Evolutionary conservation across 2,797 vertebrate genomes (phyloP).

Genomic region (Diceros bicornis): DNA sequence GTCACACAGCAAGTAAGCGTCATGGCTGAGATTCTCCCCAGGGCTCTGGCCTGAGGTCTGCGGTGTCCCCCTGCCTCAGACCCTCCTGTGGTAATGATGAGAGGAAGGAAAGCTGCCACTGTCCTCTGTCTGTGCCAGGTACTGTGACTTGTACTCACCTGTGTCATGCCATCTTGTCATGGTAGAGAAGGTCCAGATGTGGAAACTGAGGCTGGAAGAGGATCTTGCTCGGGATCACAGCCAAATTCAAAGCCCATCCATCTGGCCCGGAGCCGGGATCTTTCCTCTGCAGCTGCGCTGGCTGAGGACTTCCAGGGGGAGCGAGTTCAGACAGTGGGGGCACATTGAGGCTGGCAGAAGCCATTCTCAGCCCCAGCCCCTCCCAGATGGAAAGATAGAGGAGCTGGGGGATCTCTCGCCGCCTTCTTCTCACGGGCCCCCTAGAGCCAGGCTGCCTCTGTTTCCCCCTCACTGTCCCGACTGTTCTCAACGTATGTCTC

Average conservation of each 20-base stretch:
- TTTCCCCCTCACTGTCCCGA: not conserved
- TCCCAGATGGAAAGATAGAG: not conserved
- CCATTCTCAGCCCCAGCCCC: not conserved
- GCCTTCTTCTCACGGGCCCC: not conserved
- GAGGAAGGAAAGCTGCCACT: not conserved
- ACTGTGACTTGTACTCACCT: no score
- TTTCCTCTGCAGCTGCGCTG: not conserved
- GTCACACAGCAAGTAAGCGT: not conserved
- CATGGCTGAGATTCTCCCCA: not conserved
- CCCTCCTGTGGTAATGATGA: not conserved
- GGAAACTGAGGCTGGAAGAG: not conserved
- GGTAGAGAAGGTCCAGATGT: not conserved
- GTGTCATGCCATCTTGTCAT: not conserved
- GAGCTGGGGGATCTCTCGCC: not conserved
- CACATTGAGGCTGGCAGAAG: not conserved
- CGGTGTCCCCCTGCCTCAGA: not conserved
- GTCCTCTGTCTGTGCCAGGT: accelerated
- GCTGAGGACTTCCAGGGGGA: not conserved
- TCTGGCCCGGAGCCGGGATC: not conserved
- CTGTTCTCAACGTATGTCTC: not conserved
- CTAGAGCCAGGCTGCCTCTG: not conserved
- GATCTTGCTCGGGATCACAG: not conserved
- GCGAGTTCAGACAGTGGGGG: not conserved
- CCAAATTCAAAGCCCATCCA: not conserved
- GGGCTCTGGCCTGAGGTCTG: not conserved